Evolutionary conservation across 2,113 vertebrate genomes (phyloP), one percentile per base, ranked within the genome.

Genomic region (Verasper variegatus): DNA sequence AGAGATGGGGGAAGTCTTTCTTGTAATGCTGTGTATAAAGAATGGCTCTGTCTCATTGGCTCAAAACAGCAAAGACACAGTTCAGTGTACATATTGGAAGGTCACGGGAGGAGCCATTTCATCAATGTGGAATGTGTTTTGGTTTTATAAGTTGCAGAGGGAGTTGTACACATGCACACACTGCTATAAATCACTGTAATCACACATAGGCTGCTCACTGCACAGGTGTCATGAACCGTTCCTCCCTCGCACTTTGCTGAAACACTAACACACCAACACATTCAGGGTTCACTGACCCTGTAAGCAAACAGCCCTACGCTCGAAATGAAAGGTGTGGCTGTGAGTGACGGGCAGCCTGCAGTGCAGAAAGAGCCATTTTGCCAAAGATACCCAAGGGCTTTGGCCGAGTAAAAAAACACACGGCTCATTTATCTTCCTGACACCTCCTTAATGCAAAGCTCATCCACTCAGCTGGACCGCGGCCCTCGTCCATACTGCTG

Each of bases 401-500:
- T 81, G 66, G 61, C 78, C 82, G 56, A 79, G 80, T 69, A 49
- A 76, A 49, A 76, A 85, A 88, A 63, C 66, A 68, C 74, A 56
- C 23, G 11, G 78, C 76, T 85, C 93, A 86, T 93, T 91, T 86
- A 78, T 94, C 92, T 92, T 94, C 82, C 82, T 90, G 91, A 92
- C 93, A 91, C 84, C 81, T 76, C 83, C 69, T 76, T 91, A 92
- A 93, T 85, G 89, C 87, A 85, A 81, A 58, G 77, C 83, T 91
- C 86, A 92, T 91, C 83, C 88, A 86, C 84, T 92, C 88, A 82
- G 76, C 86, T 83, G 75, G 86, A 74, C 77, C 60, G 55, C 47
- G 9, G 24, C 66, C 10, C 56, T 9, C 17, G 3, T 15, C 51
- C 51, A 5, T n/a, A 6, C 4, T 9, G 17, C 51, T 61, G 31